Evolutionary conservation across 2,113 vertebrate genomes (phyloP), one percentile per base, ranked within the genome.

Genomic region (Ovis canadensis): DNA sequence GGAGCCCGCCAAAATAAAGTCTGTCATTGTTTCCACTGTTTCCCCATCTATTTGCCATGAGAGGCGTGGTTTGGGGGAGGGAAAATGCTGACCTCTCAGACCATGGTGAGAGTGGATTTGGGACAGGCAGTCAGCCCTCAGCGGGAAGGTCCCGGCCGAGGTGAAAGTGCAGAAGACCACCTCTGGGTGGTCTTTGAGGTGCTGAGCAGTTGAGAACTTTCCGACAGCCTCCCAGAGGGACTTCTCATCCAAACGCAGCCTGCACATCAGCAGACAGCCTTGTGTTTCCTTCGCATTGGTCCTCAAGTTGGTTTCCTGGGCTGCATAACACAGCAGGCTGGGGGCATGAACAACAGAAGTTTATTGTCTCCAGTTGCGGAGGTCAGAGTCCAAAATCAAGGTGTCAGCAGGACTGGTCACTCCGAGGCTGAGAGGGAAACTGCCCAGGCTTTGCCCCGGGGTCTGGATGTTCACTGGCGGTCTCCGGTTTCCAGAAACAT

Each of bases 401-500:
- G 50, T 16, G 31, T 2, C 5, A 2, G 48, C 50, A 19, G 29
- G 52, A 11, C 15, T 4, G 29, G 57, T 4, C 52, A 36, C 85
- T 7, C 21, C 2, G 74, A 43, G 74, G 54, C 84, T 1, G 14
- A 2, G 45, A 9, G 48, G 27, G 48, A 33, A 7, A 1, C 1
- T 6, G 57, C 13, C 74, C 21, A 3, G 36, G 48, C 21, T 77
- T 43, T n/a, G 27, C 15, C 74, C 57, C 23, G 1, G 71, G 48
- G 21, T 43, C 50, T 3, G 50, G 50, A 40, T 19, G 25, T 3
- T 2, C 2, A 23, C 1, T 7, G 81, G 81, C 0, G 2, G 27
- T 11, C 25, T 6, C 54, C 7, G 1, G 7, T 1, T 5, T 54
- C 62, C 7, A 2, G 50, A 48, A 19, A 0, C 12, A 0, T 14